phyloP scores from a whole-genome alignment of 2,113 vertebrate genomes.

The Dermatemys mawii region DNA sequence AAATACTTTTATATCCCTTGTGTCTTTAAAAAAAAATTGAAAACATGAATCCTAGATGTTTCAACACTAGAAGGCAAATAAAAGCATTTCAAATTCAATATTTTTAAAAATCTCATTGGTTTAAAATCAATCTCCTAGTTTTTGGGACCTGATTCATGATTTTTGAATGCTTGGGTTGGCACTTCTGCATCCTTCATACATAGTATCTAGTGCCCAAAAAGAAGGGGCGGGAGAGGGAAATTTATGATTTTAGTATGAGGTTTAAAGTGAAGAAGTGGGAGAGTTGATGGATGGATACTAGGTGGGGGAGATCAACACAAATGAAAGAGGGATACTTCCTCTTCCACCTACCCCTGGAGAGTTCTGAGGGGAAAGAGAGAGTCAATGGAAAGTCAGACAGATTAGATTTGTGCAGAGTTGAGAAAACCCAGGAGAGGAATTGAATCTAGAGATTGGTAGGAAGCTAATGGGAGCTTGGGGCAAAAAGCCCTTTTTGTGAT shows the following conservation, averaged over 20 bases:
- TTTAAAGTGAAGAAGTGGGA: background rate
- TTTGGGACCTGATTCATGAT: background rate
- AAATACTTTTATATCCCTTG: background rate
- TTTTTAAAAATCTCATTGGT: background rate
- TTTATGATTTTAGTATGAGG: background rate
- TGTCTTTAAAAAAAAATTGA: background rate
- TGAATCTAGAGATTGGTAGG: background rate
- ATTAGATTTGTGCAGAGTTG: background rate
- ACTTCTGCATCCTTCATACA: background rate
- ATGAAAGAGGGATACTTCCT: rapidly evolving
- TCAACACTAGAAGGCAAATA: background rate
- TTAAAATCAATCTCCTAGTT: no score
- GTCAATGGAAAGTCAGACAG: background rate
- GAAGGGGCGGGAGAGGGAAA: background rate
- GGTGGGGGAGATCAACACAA: background rate
- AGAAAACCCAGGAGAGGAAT: background rate
- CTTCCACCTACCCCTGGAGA: background rate
- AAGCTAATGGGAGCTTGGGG: background rate
- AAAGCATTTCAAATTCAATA: background rate
- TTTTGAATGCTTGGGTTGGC: background rate
- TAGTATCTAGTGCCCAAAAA: background rate
- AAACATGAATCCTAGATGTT: background rate
- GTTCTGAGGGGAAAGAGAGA: background rate
- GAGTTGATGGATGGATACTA: background rate
- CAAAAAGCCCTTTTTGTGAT: background rate